phyloP scores from a whole-genome alignment of 2,888 invertebrate genomes.

The Heteromyza rotundicornis region DNA sequence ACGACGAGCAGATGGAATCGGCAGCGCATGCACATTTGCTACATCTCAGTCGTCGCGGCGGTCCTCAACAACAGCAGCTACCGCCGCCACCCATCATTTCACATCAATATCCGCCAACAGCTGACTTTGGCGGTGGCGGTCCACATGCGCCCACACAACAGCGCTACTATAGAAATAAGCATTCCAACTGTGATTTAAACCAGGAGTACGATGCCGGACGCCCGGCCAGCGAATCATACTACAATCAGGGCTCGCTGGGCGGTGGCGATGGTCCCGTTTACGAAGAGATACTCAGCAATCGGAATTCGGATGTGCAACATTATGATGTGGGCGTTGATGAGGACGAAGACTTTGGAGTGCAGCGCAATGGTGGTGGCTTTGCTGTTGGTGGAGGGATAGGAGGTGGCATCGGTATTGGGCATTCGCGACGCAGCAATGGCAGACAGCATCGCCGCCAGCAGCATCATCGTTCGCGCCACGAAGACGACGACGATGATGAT shows the following conservation, averaged over 20 bases:
- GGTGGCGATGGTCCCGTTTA: constrained; percentile 57
- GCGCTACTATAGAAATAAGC: constrained; percentile 58
- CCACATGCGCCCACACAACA: constrained; percentile 36
- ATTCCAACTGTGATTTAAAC: constrained; percentile 60
- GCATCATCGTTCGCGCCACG: constrained; percentile 19
- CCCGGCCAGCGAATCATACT: constrained; percentile 49
- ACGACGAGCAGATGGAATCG: constrained; percentile 54
- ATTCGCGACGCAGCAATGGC: constrained; percentile 38
- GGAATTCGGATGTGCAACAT: constrained; percentile 56
- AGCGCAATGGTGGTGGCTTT: constrained; percentile 43
- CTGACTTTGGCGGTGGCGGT: constrained; percentile 24
- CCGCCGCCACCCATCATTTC: constrained; percentile 48
- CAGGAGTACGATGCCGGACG: constrained; percentile 31
- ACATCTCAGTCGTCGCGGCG: constrained; percentile 49
- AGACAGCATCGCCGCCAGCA: constrained; percentile 22
- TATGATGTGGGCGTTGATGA: constrained; percentile 52
- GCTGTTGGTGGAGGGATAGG: constrained; percentile 36
- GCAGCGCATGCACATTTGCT: constrained; percentile 51
- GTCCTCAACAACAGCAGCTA: constrained; percentile 38
- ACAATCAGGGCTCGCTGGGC: constrained; percentile 49
- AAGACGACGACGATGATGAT: constrained; percentile 30
- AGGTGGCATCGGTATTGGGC: constrained; percentile 43
- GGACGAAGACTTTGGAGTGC: constrained; percentile 46
- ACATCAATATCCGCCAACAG: constrained; percentile 35
- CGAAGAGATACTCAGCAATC: constrained; percentile 60